Base-by-base conservation (phyloP, 53 echinoderm and acorn worm genomes). In the Mesocentrotus franciscanus region DNA sequence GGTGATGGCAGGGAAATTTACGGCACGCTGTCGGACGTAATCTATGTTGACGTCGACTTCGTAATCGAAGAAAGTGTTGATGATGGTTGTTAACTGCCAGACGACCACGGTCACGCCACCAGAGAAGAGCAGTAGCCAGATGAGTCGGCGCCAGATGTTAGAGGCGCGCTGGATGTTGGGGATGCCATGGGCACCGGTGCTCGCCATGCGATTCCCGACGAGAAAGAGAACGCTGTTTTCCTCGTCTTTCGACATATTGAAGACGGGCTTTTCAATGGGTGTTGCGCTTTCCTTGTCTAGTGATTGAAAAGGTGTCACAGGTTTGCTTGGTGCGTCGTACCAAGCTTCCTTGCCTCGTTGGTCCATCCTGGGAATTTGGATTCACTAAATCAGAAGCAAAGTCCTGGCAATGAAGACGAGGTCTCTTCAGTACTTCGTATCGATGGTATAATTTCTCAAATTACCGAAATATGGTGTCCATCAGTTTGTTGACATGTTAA, bases 81-180 rank as follows among this genome's bases (percentile, higher is more conserved):
- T 32, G 32, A 97, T 93, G 30, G 71, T 29, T 0, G 36, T 20
- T 71, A 94, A 49, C 83, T 97, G 97, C 74, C 92, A 60, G 16
- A 92, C 30, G 60, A 97, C 96, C 22, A 93, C 34, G 24, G 81
- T 57, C 1, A 98, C 27, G 20, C 96, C 96, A n/a, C 85, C 72
- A 12, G 95, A 11, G 93, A 98, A 97, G 42, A 97, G 92, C 20
- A 60, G 1, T 11, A 95, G 64, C 98, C 98, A 98, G 17, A 95
- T 64, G 24, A 97, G n/a, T 18, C 97, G 95, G 36, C 95, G 93
- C 17, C 89, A 56, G 17, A 95, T 13, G 42, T 27, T 96, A 15
- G 95, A 94, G 4, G 98, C 95, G 16, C 97, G 97, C 35, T 95
- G 61, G 93, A 98, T 97, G 95, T 98, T 98, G 30, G 97, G 97